Evolutionary conservation across 2,888 invertebrate genomes (phyloP).

Genomic region (Lepidochrysops patricia): DNA sequence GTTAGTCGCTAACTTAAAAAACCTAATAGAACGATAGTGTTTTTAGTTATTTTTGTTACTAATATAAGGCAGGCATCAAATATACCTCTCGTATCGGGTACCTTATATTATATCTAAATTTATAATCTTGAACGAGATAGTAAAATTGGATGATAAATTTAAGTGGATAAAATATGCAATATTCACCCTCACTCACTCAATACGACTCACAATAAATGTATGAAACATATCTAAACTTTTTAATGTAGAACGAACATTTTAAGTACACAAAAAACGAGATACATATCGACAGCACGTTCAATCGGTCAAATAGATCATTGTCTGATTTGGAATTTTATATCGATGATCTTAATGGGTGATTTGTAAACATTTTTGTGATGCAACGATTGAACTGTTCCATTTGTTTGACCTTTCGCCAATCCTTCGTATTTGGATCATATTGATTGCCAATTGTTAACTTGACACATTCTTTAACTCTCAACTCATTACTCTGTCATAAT

Average conservation of each 20-base stretch:
- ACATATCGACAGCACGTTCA: neutral
- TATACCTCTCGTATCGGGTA: too few species aligned
- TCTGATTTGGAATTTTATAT: neutral
- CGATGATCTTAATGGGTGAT: neutral
- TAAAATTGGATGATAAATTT: too few species aligned
- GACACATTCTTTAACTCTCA: neutral
- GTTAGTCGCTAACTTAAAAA: too few species aligned
- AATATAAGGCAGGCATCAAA: too few species aligned
- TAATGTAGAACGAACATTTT: neutral
- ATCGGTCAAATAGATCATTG: neutral
- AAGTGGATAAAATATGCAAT: too few species aligned
- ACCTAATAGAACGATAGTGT: too few species aligned
- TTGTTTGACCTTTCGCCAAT: neutral
- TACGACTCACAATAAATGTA: too few species aligned
- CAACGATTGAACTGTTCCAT: neutral
- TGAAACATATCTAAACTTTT: neutral
- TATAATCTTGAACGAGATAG: too few species aligned
- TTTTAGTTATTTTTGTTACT: too few species aligned
- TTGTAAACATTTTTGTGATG: neutral
- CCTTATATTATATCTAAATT: too few species aligned
- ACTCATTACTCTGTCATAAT: neutral
- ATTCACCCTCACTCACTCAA: too few species aligned
- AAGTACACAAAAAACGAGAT: neutral
- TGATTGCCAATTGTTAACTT: constrained; percentile 3
- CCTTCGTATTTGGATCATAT: constrained; percentile 10